These are phyloP conservation scores for Oncopodura yosiiana DNA, from an alignment of 1,140 invertebrate species.

Conservation along the genomic window DNA sequence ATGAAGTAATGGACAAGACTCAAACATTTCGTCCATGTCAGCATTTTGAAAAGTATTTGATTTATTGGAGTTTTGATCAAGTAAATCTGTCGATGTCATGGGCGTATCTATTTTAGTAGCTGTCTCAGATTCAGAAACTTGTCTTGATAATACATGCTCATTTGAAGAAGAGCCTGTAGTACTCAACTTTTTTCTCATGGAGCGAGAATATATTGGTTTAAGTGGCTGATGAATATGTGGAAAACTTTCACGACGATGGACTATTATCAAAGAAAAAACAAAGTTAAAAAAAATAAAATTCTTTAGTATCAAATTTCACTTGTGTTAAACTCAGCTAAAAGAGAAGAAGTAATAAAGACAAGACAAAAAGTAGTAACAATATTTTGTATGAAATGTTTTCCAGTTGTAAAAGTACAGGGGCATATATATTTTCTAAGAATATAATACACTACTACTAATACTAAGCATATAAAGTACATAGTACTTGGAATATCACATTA, in stretches of 20 bases:
- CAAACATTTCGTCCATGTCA: constrained; percentile 18
- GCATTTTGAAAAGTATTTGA: not conserved
- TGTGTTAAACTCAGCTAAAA: not conserved
- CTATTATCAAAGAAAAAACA: constrained; percentile 39
- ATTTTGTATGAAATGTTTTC: too few species aligned
- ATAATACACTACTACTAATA: not conserved
- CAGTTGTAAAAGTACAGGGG: not conserved
- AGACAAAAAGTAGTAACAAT: not conserved
- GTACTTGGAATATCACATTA: not conserved
- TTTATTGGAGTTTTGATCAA: not conserved
- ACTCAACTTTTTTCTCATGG: constrained; percentile 2
- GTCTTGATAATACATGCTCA: not conserved
- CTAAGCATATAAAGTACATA: not conserved
- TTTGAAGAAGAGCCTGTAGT: constrained; percentile 1
- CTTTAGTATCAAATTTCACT: not conserved
- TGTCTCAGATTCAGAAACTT: not conserved
- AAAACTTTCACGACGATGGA: constrained; percentile 55
- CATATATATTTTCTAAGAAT: not conserved
- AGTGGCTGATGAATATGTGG: constrained; percentile 55
- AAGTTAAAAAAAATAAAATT: not conserved
- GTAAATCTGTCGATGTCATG: not conserved
- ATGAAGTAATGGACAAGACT: constrained; percentile 11
- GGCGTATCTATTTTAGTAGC: not conserved
- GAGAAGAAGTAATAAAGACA: not conserved
- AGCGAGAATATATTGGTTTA: constrained; percentile 40